Evolutionary conservation across 37 sponge, comb jelly and placozoan species (phyloP).

Genomic region (Theonella swinhoei): DNA sequence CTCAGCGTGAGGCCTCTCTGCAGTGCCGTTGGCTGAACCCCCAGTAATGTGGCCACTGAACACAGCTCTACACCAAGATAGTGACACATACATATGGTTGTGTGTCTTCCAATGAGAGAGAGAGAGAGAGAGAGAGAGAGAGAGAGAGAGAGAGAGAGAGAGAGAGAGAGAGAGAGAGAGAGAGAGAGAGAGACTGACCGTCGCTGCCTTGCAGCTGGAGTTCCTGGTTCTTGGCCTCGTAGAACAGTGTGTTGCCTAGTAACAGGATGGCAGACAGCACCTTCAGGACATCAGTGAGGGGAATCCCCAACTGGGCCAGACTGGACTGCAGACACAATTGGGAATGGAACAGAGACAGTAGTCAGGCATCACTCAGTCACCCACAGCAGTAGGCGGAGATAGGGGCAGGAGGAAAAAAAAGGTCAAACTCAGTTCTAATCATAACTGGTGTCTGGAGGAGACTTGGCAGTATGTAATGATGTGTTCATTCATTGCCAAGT

Average conservation of each 20-base stretch:
- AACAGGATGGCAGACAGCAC: conserved; percentile 77
- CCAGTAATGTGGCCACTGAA: conserved; percentile 58
- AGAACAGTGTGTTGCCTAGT: conserved; percentile 85
- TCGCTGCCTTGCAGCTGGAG: conserved; percentile 61
- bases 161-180: not conserved
- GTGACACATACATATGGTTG: not conserved
- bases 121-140: not conserved
- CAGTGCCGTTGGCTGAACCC: conserved; percentile 44
- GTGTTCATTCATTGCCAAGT: too few species aligned
- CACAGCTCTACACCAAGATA: conserved; percentile 38
- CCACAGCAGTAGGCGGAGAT: not conserved
- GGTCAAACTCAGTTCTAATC: too few species aligned
- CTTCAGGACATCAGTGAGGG: conserved; percentile 81
- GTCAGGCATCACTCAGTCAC: too few species aligned
- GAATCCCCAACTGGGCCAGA: conserved; percentile 85
- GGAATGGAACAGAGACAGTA: too few species aligned
- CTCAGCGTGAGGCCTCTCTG: conserved; percentile 73
- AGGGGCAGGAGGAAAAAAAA: not conserved
- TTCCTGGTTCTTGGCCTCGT: conserved; percentile 79
- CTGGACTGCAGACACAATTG: conserved; percentile 59
- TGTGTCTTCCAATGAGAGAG: conserved; percentile 1
- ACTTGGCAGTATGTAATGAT: too few species aligned
- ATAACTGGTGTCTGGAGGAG: too few species aligned
- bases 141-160: not conserved
- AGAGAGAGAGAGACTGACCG: conserved; percentile 33